These are phyloP conservation scores for Cephonodes hylas DNA, from an alignment of 2,888 invertebrate species.

Conservation along the genomic window DNA sequence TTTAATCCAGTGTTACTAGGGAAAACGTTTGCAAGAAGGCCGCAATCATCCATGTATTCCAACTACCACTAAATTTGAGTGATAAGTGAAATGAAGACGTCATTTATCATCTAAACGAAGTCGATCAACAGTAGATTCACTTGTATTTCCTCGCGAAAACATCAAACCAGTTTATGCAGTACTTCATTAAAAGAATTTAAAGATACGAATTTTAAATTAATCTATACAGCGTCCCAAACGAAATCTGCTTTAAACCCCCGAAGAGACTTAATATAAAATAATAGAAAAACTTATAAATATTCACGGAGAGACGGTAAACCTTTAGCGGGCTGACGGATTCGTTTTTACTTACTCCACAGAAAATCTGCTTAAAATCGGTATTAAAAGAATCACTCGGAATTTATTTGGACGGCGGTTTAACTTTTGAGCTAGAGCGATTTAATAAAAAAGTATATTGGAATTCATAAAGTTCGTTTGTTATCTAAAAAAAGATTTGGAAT, in stretches of 20 bases:
- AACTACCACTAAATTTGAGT: too few relatives aligned
- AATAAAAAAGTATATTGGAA: too few relatives aligned
- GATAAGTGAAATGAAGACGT: too few relatives aligned
- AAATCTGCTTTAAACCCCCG: constrained; percentile 46
- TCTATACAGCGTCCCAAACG: constrained; percentile 60
- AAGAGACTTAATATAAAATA: constrained; percentile 73
- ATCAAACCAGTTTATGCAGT: neutral
- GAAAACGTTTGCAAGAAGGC: too few relatives aligned
- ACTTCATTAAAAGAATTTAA: constrained; percentile 44
- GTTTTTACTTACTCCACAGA: constrained; percentile 80
- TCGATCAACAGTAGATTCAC: too few relatives aligned
- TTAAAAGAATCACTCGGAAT: constrained; percentile 81
- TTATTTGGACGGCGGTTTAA: constrained; percentile 60
- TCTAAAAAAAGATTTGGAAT: too few relatives aligned
- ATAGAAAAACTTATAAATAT: constrained; percentile 81
- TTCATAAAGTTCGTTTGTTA: too few relatives aligned
- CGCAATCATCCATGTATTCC: too few relatives aligned
- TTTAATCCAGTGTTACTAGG: too few relatives aligned
- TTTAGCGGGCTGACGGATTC: constrained; percentile 78
- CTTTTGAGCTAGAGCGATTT: constrained; percentile 24
- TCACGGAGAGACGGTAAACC: constrained; percentile 71
- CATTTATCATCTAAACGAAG: too few relatives aligned
- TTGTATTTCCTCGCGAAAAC: neutral
- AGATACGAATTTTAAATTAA: constrained; percentile 45
- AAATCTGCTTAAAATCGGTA: constrained; percentile 81